Evolutionary conservation across 2,113 vertebrate genomes (phyloP), one percentile per base, ranked within the genome.

Genomic region (Myrmophylax atrothorax): DNA sequence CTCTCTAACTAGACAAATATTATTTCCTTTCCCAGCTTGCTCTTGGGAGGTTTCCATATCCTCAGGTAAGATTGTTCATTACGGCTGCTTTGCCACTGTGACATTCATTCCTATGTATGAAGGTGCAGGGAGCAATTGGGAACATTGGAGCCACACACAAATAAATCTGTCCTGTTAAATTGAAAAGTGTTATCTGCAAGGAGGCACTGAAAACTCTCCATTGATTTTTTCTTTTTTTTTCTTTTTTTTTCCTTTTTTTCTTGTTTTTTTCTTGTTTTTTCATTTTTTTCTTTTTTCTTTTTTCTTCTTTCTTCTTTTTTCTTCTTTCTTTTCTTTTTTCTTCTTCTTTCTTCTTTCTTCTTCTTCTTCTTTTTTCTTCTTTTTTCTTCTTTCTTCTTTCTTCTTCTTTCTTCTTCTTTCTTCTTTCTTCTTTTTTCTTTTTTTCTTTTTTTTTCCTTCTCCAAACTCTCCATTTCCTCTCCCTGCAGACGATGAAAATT

Each of bases 21-120:
- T 98, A 97, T 98, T 97, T 98, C 95, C 97, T 96, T 98, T 96
- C 93, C 96, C 98, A 99, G 99, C 98, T 99, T 98, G 99, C 99
- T 70, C 98, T 99, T 95, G 99, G 99, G 97, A 99, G 99, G 98
- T 99, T 99, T 98, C 99, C 99, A 87, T 99, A 99, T 98, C 99
- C 99, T 98, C 99, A 99, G 99, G 99, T 99, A 98, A 99, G 99
- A 98, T 96, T 89, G 94, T 98, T 98, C 97, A 96, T 98, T 97
- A 97, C 95, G 97, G 96, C 97, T 93, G 96, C 88, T 98, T 98
- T 98, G 98, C 98, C 98, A 97, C 98, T 98, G 97, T 98, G 97
- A 98, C 97, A 97, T 98, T 98, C 98, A 98, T 98, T 98, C 98
- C 98, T 98, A 98, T 98, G 98, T 98, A 98, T 98, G 98, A 98